phyloP scores from a whole-genome alignment of 2,797 vertebrate species.

The Characodon lateralis region DNA sequence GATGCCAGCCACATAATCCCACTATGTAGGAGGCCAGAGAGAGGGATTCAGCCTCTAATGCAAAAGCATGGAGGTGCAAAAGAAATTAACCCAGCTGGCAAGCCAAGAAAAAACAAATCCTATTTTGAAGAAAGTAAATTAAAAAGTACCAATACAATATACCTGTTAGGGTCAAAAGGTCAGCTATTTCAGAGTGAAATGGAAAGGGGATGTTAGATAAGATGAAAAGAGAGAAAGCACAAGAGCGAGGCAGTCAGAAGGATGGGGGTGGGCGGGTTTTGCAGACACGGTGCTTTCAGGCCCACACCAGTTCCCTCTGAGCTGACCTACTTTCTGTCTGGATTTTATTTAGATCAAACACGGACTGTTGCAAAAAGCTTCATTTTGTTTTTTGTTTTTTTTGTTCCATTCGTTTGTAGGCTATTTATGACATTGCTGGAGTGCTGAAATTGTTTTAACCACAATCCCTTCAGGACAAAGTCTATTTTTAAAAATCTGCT shows the following conservation, averaged over 20 bases:
- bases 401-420: slow-evolving; percentile 52
- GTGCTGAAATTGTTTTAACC: slow-evolving; percentile 63
- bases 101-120: slow-evolving; percentile 3
- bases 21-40: slow-evolving; percentile 38
- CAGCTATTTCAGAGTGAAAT: slow-evolving; percentile 39
- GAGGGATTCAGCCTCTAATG: slow-evolving; percentile 39
- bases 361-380: slow-evolving; percentile 65
- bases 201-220: slow-evolving; percentile 40
- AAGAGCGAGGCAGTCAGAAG: slow-evolving; percentile 38
- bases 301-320: slow-evolving; percentile 79
- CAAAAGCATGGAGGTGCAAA: slow-evolving; percentile 19
- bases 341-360: slow-evolving; percentile 82
- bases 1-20: slow-evolving; percentile 49
- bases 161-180: slow-evolving; percentile 63
- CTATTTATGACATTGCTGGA: slow-evolving; percentile 74
- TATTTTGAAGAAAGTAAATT: slow-evolving; percentile 27
- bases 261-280: slow-evolving; percentile 64
- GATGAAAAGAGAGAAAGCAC: slow-evolving; percentile 28
- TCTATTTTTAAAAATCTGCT: slow-evolving; percentile 48
- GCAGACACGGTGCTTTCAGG: slow-evolving; percentile 75
- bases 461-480: slow-evolving; percentile 57
- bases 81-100: slow-evolving; percentile 18
- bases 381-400: slow-evolving; percentile 62
- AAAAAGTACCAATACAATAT: neutral
- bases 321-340: slow-evolving; percentile 81